These are phyloP conservation scores for Furcifer pardalis DNA, from an alignment of 2,797 vertebrate genomes.

Conservation along the genomic window DNA sequence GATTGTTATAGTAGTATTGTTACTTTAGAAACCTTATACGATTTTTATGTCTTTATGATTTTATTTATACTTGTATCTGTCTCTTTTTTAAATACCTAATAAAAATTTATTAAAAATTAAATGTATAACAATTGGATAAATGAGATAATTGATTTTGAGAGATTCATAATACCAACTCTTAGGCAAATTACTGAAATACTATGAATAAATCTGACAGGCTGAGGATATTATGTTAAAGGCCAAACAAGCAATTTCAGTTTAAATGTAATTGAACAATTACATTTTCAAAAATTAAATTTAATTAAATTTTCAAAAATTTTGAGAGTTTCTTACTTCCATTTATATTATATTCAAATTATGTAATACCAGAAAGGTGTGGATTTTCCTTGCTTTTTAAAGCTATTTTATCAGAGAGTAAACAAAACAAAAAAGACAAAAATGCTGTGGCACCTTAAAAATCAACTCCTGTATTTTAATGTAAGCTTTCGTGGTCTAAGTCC, in stretches of 20 bases:
- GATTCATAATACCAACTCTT: not conserved
- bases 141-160: not conserved
- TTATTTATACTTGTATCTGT: too few species aligned
- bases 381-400: constrained; percentile 9
- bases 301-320: not conserved
- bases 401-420: too few species aligned
- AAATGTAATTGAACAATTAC: not conserved
- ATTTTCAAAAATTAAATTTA: not conserved
- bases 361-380: not conserved
- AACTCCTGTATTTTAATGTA: too few species aligned
- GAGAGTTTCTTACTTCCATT: not conserved
- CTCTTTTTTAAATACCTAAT: too few species aligned
- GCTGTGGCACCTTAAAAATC: too few species aligned
- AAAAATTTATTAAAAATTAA: not conserved
- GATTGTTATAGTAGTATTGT: too few species aligned
- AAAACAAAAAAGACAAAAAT: too few species aligned
- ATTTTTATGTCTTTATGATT: too few species aligned
- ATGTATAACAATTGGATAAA: not conserved
- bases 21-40: too few species aligned
- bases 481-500: too few species aligned
- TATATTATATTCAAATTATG: not conserved
- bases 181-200: not conserved
- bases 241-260: not conserved
- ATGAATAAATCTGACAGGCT: not conserved
- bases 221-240: not conserved